Evolutionary conservation across 2,888 invertebrate species (phyloP), one percentile per base, ranked within the genome.

Genomic region (Cheilosia scutellata): DNA sequence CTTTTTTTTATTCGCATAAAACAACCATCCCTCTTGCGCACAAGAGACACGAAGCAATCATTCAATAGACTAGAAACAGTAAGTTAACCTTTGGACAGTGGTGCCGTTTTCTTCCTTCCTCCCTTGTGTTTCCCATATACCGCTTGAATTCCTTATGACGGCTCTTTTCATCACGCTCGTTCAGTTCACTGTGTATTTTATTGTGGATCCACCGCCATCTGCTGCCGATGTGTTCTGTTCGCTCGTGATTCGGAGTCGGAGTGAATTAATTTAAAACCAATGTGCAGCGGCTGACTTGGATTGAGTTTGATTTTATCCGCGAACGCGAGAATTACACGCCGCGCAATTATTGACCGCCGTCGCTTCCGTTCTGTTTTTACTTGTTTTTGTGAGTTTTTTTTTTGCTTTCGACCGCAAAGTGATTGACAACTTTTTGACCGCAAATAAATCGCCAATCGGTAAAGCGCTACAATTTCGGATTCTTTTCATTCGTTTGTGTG

Each of bases 291-390:
- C 75, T 79, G 83, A 82, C 71, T 87, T 77, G 65, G 62, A 78
- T 75, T 87, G 88, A 88, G 88, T 88, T 87, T 77, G 77, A 86
- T 87, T 88, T 88, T 88, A 88, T 80, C 87, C 82, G 83, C 83
- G 78, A 87, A 76, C 62, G 80, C 58, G 84, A 80, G 72, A 87
- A 82, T 71, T 63, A 82, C 79, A 65, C 66, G 49, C 86, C 20
- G 57, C 27, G 40, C 27, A 42, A 37, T 42, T 40, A 29, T 57
- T 53, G 40, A 13, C 13, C 13, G 51, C 51, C 51, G 27, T 33
- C 47, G 47, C 20, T 47, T 57, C 47, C 68, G 57, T 66, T 60
- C 16, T 37, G 49, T 58, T 55, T 42, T 16, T 16, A 4, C 5
- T 9, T 20, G 49, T 20, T 49, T 49, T 9, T 49, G 13, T 11